Evolutionary conservation across 2,888 invertebrate species (phyloP).

Genomic region (Punctoribates punctum): DNA sequence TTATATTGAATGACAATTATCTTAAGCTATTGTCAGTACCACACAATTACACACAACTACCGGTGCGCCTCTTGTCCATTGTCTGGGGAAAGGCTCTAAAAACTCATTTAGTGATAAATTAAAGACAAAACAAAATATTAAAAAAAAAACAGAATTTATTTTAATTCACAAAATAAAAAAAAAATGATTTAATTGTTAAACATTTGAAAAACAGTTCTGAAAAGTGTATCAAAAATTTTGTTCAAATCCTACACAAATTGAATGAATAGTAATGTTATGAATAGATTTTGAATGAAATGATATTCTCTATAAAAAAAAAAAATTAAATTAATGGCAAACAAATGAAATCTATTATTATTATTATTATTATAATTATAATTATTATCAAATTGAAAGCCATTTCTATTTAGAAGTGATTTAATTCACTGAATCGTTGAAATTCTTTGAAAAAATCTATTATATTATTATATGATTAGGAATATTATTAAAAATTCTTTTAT

Average conservation of each 20-base stretch:
- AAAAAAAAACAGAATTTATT: neutral
- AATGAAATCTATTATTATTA: neutral
- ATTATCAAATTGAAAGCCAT: neutral
- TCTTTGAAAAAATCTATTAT: constrained; percentile 4
- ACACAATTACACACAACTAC: constrained; percentile 14
- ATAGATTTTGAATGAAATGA: too few relatives aligned
- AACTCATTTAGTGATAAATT: constrained; percentile 21
- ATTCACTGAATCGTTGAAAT: neutral
- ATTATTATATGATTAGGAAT: constrained; percentile 7
- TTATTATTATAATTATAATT: neutral
- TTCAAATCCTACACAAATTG: neutral
- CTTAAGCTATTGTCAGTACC: neutral
- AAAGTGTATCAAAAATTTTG: constrained; percentile 10
- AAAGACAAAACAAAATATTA: neutral
- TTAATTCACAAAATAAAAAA: constrained; percentile 5
- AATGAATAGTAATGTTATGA: too few relatives aligned
- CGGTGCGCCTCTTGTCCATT: constrained; percentile 38
- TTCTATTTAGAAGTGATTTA: constrained; percentile 4
- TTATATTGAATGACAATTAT: neutral
- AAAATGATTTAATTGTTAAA: neutral
- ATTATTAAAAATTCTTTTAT: constrained; percentile 33
- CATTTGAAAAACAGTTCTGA: neutral
- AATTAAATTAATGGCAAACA: neutral
- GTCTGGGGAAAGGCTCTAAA: constrained; percentile 22
- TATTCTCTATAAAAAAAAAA: too few relatives aligned